Evolutionary conservation across 1,140 invertebrate species (phyloP).

Genomic region (Scaptodrosophila lebanonensis): DNA sequence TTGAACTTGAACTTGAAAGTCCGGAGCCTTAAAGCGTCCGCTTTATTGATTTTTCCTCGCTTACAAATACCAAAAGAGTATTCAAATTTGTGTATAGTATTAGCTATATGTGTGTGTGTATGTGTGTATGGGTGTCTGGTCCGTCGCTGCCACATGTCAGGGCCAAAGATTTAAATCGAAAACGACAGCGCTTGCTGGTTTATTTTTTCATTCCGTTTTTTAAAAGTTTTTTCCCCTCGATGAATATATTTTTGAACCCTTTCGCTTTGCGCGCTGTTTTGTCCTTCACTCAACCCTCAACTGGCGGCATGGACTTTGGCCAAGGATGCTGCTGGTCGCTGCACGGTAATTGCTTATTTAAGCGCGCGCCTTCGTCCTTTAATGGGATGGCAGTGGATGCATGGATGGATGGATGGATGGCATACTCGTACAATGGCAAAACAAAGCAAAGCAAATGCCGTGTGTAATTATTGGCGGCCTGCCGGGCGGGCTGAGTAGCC

Average conservation of each 20-base stretch:
- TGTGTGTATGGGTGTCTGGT: conserved; percentile 29
- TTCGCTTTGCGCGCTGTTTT: conserved; percentile 22
- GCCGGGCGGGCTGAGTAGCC: conserved; percentile 3
- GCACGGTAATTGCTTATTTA: conserved; percentile 73
- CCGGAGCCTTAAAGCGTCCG: conserved; percentile 32
- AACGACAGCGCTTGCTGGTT: conserved; percentile 46
- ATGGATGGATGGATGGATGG: too few relatives aligned
- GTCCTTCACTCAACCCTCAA: conserved; percentile 43
- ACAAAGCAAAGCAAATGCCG: conserved; percentile 63
- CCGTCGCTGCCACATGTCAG: conserved; percentile 67
- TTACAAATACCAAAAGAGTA: too few relatives aligned
- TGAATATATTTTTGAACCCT: conserved; percentile 33
- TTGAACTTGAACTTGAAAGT: conserved; percentile 65
- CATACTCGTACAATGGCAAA: conserved; percentile 23
- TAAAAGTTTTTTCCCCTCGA: conserved; percentile 12
- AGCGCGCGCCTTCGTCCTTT: conserved; percentile 67
- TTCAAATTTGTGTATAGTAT: too few relatives aligned
- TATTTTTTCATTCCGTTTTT: conserved; percentile 26
- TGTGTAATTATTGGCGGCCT: conserved; percentile 59
- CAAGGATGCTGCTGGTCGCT: conserved; percentile 55
- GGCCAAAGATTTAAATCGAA: conserved; percentile 67
- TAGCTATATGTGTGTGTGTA: too few relatives aligned
- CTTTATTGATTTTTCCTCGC: conserved; percentile 47
- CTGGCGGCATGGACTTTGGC: conserved; percentile 45
- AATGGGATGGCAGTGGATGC: conserved; percentile 53